These are phyloP conservation scores for Coryphaenoides rupestris DNA, from an alignment of 2,113 vertebrate genomes.

Conservation along the genomic window DNA sequence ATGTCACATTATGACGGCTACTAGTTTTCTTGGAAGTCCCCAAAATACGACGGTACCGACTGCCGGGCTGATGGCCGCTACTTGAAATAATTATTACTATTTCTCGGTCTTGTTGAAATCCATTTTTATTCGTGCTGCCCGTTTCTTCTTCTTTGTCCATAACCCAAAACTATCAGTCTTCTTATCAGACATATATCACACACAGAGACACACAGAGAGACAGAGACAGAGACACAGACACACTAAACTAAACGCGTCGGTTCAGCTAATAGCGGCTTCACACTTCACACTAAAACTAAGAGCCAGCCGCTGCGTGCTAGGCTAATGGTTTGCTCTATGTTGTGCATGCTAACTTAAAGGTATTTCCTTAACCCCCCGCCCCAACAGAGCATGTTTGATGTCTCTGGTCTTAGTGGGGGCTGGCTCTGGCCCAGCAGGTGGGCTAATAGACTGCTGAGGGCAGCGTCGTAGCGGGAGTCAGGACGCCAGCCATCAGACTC, in stretches of 20 bases:
- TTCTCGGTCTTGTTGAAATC: too few relatives aligned
- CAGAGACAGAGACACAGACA: too few relatives aligned
- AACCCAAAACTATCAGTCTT: too few relatives aligned
- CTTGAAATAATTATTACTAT: too few relatives aligned
- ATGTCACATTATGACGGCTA: too few relatives aligned
- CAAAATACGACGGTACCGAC: too few relatives aligned
- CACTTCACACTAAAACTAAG: slow-evolving; percentile 13
- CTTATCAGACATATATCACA: not conserved
- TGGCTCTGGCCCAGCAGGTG: slow-evolving; percentile 55
- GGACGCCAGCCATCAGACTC: slow-evolving; percentile 32
- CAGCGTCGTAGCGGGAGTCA: slow-evolving; percentile 30
- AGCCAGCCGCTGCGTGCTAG: not conserved
- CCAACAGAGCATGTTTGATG: slow-evolving; percentile 47
- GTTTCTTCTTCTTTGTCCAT: too few relatives aligned
- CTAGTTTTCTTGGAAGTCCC: too few relatives aligned
- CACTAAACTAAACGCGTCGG: not conserved
- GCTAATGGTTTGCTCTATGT: slow-evolving; percentile 37
- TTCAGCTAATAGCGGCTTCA: not conserved
- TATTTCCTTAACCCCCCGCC: slow-evolving; percentile 17
- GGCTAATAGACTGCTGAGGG: slow-evolving; percentile 46
- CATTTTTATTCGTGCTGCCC: too few relatives aligned
- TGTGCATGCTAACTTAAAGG: slow-evolving; percentile 10
- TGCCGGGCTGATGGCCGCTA: too few relatives aligned
- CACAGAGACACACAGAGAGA: too few relatives aligned
- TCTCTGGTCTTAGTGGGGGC: slow-evolving; percentile 27